phyloP scores from a whole-genome alignment of 2,797 vertebrate genomes.

The Channa striata region DNA sequence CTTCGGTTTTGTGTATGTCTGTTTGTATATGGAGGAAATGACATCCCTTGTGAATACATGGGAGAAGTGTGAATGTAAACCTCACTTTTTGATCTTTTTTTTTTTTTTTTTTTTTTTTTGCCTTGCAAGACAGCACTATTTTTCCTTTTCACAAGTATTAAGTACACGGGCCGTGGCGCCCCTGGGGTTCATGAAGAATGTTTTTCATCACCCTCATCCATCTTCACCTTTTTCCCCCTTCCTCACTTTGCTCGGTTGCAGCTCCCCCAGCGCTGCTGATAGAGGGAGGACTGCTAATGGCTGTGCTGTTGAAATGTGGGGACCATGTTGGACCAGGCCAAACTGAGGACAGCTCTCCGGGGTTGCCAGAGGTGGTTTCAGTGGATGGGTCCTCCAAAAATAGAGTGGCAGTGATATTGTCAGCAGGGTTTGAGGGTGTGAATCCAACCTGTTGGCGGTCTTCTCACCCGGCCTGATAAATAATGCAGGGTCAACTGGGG shows the following conservation, averaged over 20 bases:
- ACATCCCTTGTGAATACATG: conserved; percentile 6
- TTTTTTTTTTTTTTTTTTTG: conserved; percentile 21
- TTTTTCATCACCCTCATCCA: conserved; percentile 60
- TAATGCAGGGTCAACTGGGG: conserved; percentile 67
- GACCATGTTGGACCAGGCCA: conserved; percentile 21
- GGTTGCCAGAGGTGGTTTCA: conserved; percentile 34
- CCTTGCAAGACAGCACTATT: conserved; percentile 13
- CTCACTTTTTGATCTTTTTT: conserved; percentile 2
- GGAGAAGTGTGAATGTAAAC: conserved; percentile 9
- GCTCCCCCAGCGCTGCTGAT: conserved; percentile 43
- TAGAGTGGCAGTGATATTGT: conserved; percentile 46
- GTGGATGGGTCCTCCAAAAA: conserved; percentile 47
- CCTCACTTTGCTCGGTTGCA: conserved; percentile 39
- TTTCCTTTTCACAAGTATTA: conserved; percentile 21
- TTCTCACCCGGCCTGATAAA: conserved; percentile 60
- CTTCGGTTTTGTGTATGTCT: conserved; percentile 4
- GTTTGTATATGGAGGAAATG: conserved; percentile 15
- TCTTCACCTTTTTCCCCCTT: conserved; percentile 39
- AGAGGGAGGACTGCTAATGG: conserved; percentile 64
- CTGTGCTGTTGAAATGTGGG: conserved; percentile 64
- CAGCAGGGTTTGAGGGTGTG: conserved; percentile 33
- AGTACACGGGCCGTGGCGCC: conserved; percentile 10
- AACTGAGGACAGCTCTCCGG: conserved; percentile 48
- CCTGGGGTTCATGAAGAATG: conserved; percentile 33
- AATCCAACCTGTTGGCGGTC: conserved; percentile 59